A percentile compares a stretch with the other conserved stretches of the same genome.
phyloP scores from a whole-genome alignment of 2,113 vertebrate genomes.

The Psephotus haematonotus region DNA sequence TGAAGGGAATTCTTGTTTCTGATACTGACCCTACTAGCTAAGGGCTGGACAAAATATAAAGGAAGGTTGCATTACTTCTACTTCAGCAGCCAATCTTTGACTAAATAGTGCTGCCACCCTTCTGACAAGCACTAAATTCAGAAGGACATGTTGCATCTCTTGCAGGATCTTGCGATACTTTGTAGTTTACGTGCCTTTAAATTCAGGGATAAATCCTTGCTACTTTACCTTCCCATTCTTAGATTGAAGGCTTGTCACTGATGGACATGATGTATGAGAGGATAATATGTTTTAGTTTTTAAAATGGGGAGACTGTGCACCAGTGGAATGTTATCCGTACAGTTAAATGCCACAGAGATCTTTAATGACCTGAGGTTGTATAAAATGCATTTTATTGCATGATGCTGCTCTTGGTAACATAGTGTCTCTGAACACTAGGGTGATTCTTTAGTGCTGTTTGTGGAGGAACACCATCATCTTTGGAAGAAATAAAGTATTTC shows the following conservation, averaged over 20 bases:
- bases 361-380: not conserved
- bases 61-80: not conserved
- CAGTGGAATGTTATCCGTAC: rapidly evolving
- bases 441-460: not conserved
- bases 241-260: not conserved
- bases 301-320: not conserved
- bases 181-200: not conserved
- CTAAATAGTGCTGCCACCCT: not conserved
- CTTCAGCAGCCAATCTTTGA: not conserved
- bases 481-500: not conserved
- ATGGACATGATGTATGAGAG: not conserved
- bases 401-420: not conserved
- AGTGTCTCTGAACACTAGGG: not conserved
- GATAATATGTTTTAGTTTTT: not conserved
- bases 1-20: not conserved
- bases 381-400: not conserved
- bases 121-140: not conserved
- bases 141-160: not conserved
- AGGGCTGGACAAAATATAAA: not conserved
- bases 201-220: not conserved
- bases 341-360: not conserved
- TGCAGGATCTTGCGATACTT: not conserved
- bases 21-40: not conserved
- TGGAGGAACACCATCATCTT: not conserved
- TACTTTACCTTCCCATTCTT: not conserved